Evolutionary conservation across 1,140 invertebrate genomes (phyloP), one percentile per base, ranked within the genome.

Genomic region (Trachymyrmex septentrionalis): DNA sequence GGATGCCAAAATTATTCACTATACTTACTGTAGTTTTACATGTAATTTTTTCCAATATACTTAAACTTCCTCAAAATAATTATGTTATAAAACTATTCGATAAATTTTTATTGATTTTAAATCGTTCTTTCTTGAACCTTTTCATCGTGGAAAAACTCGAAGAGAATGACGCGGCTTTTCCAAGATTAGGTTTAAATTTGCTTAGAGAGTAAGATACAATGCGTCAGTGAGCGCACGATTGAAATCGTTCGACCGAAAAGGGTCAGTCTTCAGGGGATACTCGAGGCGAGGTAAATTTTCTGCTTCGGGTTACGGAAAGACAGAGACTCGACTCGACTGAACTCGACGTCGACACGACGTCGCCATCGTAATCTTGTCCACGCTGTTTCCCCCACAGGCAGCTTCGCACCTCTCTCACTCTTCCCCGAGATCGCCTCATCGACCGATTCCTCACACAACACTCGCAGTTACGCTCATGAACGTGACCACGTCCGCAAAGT

Each of bases 341-440:
- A 81, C 34, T 16, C 66, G 66, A n/a, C 50, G 34, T 80, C 66
- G 78, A 27, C 50, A 38, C 66, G 50, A 81, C 21, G 64, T 81
- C 78, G 78, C 53, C 80, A 84, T 84, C 80, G 55, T 84, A 61
- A 84, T 61, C 69, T 73, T 61, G 80, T 63, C 55, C 38, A 75
- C 55, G n/a, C 53, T 48, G 7, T 44, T 82, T 73, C 57, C 55
- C n/a, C 14, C 19, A 59, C 69, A 73, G 38, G 4, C 38, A 30
- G 19, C 9, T 73, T 73, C 24, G 30, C 30, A 19, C n/a, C 67
- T 72, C 21, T 82, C 69, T 50, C 19, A 1, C 55, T 84, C 69
- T 75, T 73, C n/a, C 30, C 48, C 63, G 48, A 55, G 63, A 67
- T 80, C 38, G 44, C 12, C 67, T 82, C 67, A 57, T 82, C 67